A percentile compares a stretch with the other conserved stretches of the same genome.
Evolutionary conservation across 2,113 vertebrate species (phyloP).

Genomic region (Embiotoca jacksoni): DNA sequence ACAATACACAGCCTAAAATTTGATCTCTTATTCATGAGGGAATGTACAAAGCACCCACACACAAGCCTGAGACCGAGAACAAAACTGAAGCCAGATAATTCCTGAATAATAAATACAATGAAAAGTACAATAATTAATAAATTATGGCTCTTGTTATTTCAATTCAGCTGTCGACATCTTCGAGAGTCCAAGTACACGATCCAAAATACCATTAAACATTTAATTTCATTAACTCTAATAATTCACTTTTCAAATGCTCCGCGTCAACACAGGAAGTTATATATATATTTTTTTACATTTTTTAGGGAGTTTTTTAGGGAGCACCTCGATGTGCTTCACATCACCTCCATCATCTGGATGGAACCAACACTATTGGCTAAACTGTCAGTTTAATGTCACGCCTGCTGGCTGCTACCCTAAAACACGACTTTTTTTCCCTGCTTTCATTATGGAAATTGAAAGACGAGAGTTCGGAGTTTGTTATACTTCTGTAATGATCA

Average conservation of each 20-base stretch:
- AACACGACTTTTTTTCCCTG: not conserved
- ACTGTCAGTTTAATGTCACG: constrained; percentile 37
- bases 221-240: constrained; percentile 4
- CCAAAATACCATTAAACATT: constrained; percentile 45
- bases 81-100: constrained; percentile 3
- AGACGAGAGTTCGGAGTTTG: not conserved
- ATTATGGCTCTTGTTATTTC: constrained; percentile 33
- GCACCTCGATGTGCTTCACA: not conserved
- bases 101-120: constrained; percentile 32
- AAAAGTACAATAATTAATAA: constrained; percentile 44
- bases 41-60: constrained; percentile 36
- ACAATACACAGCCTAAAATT: constrained; percentile 7
- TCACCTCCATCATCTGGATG: constrained; percentile 45
- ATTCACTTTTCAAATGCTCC: constrained; percentile 22
- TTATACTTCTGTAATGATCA: not conserved
- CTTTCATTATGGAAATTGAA: constrained; percentile 1
- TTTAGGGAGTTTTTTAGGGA: constrained; percentile 5
- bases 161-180: constrained; percentile 23
- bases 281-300: constrained; percentile 18
- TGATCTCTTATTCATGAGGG: constrained; percentile 48
- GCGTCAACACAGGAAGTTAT: constrained; percentile 19
- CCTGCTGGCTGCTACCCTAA: not conserved
- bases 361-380: constrained; percentile 47
- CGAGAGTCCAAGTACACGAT: constrained; percentile 10
- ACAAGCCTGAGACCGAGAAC: not conserved